Evolutionary conservation across 2,113 vertebrate species (phyloP), one percentile per base, ranked within the genome.

Genomic region (Psilopsiagon aymara): DNA sequence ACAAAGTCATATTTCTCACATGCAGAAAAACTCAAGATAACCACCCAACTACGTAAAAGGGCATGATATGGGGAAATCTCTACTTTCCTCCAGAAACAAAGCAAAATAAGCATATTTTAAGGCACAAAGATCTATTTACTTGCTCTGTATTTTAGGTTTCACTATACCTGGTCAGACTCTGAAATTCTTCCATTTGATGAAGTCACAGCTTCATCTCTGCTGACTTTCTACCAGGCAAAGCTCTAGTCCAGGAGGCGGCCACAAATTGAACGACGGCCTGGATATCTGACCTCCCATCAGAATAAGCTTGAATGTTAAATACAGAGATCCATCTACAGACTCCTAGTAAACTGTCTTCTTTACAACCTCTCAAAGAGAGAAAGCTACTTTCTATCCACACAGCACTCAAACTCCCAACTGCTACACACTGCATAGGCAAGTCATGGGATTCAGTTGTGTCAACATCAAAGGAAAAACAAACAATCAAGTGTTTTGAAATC

Each of bases 381-480:
- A 76, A 85, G 23, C 23, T 57, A n/a, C 44, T n/a, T 93, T 53
- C 10, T 44, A 57, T 60, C 33, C 59, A 66, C 25, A 81, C 29
- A 62, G 25, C 10, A 57, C 53, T 93, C 77, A 59, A 4, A 94
- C 69, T 87, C 57, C 81, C 62, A 21, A 49, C 53, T 76, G 66
- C 25, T 49, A 23, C 37, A 87, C 31, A 14, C n/a, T 28, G 18
- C 18, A 87, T 47, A 17, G 69, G 41, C 44, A 91, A 94, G 53
- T 67, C 95, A 91, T 53, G 49, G 90, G 83, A 82, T 43, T 53
- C 77, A 77, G 94, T 96, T 89, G 86, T 88, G 81, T 92, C 94
- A 96, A 96, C 86, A 92, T 74, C 79, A 93, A 88, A 95, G 73
- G 49, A 20, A 92, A 96, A 96, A 93, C 47, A 95, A 96, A 89